Evolutionary conservation across 2,888 invertebrate genomes (phyloP), one percentile per base, ranked within the genome.

Genomic region (Acanthosepion lycidas): DNA sequence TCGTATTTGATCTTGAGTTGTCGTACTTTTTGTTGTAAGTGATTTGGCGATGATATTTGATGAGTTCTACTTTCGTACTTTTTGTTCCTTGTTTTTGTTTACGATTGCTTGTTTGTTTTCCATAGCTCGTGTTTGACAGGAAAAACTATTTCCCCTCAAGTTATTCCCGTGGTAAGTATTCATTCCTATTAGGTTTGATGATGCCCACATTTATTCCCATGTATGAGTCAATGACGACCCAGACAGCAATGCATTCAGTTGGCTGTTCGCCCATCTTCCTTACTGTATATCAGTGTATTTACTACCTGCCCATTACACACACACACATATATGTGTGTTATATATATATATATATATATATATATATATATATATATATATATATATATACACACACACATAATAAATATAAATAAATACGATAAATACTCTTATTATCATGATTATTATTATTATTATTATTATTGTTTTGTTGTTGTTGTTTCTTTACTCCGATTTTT

Each of bases 41-140:
- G n/a, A 78, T 78, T 78, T 33, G n/a, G 6, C 33, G 78, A 78
- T 78, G n/a, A 78, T 78, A 78, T 78, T 78, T 78, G 78, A n/a
- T n/a, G n/a, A 78, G 78, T n/a, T 20, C 6, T 20, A 20, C 59
- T 59, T 59, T 59, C 20, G 4, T 15, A 4, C 0, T 4, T 55
- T 55, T 55, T 55, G 15, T 55, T 53, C 6, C 15, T 20, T 20
- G 15, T 59, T 20, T 59, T 59, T 6, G 20, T 59, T 23, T 15
- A 18, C 15, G 78, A 12, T 0, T 78, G 15, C 78, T n/a, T 78
- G 78, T 78, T 78, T 78, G 78, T 78, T 78, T 78, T 18, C 78
- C n/a, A 78, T 78, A n/a, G n/a, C 18, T 78, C n/a, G n/a, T 78
- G n/a, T 78, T 78, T 78, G 78, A 78, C 78, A 78, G 78, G 78